phyloP scores from a whole-genome alignment of 1,140 invertebrate species.

The Drosophila seguyi region DNA sequence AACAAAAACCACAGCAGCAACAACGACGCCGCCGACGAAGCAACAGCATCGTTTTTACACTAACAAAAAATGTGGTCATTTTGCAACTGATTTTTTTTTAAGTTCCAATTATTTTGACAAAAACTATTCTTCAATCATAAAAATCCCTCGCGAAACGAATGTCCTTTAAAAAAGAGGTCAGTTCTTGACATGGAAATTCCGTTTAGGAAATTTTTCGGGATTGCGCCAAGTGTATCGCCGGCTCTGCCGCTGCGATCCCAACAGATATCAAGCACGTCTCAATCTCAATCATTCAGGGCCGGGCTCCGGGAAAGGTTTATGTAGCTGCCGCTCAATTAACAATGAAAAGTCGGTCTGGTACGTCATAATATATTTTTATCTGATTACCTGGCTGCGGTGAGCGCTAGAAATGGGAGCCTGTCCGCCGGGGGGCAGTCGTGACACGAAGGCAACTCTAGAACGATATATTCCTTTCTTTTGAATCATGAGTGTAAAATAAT shows the following conservation, averaged over 20 bases:
- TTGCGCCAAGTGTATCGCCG: slow-evolving; percentile 9
- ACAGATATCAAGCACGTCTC: slow-evolving; percentile 79
- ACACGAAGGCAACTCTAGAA: slow-evolving; percentile 18
- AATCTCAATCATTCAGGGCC: slow-evolving; percentile 73
- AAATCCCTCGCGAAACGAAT: neutral
- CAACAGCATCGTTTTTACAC: slow-evolving; percentile 36
- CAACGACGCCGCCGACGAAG: slow-evolving; percentile 21
- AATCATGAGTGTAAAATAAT: neutral
- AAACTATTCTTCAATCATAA: too few relatives aligned
- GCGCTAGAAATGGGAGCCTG: slow-evolving; percentile 6
- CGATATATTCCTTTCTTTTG: neutral
- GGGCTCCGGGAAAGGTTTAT: slow-evolving; percentile 49
- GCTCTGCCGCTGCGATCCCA: slow-evolving; percentile 53
- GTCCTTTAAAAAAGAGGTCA: neutral
- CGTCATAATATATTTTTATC: slow-evolving; percentile 82
- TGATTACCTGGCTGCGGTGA: slow-evolving; percentile 59
- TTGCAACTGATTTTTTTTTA: neutral
- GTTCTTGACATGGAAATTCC: too few relatives aligned
- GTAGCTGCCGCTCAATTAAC: slow-evolving; percentile 73
- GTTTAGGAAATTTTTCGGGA: too few relatives aligned
- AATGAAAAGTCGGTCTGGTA: slow-evolving; percentile 77
- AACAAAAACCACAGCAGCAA: slow-evolving; percentile 31
- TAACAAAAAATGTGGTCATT: neutral
- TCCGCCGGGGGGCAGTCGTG: neutral
- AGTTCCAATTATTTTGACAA: too few relatives aligned